Evolutionary conservation across 2,113 vertebrate genomes (phyloP), one percentile per base, ranked within the genome.

Genomic region (Passer montanus): DNA sequence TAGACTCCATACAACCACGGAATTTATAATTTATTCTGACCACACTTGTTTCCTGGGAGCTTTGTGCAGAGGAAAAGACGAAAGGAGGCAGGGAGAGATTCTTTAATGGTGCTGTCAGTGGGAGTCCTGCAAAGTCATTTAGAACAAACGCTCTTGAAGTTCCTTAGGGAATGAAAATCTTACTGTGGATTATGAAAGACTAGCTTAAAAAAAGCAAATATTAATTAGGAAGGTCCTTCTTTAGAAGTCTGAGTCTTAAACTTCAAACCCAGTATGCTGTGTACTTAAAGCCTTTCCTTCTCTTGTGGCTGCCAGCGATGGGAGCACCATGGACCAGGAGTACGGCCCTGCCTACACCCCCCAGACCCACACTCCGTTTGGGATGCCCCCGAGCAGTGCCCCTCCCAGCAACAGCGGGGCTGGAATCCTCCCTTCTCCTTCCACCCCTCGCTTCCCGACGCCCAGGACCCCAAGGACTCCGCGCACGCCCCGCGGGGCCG

Each of bases 341-440:
- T 99, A 99, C 63, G 99, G 97, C 95, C 98, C 99, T 90, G 98
- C 98, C 11, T 99, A 99, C 97, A 99, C 99, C 14, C 99, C 99
- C 13, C 99, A 99, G 84, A 99, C 99, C 37, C 99, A 99, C 95
- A 98, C 99, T 44, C 99, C 99, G 15, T 99, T 99, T 87, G 98
- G 98, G 64, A 98, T 99, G 98, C 99, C 99, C 59, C 98, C 98
- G 3, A 99, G 98, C 94, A 99, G 99, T 0, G 99, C 99, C 41
- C 99, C 99, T 20, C 99, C 99, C 84, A 99, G 99, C 95, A 99
- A 99, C 90, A 95, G 99, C 7, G 99, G 99, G 39, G 79, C 98
- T 1, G 99, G 99, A 52, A 99, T 99, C 94, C 98, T 99, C 85
- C 99, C 99, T 78, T 99, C 99, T 43, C 99, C 99, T 3, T 99